phyloP scores from a whole-genome alignment of 2,888 invertebrate genomes.

The Drosophila pseudotalamancana region DNA sequence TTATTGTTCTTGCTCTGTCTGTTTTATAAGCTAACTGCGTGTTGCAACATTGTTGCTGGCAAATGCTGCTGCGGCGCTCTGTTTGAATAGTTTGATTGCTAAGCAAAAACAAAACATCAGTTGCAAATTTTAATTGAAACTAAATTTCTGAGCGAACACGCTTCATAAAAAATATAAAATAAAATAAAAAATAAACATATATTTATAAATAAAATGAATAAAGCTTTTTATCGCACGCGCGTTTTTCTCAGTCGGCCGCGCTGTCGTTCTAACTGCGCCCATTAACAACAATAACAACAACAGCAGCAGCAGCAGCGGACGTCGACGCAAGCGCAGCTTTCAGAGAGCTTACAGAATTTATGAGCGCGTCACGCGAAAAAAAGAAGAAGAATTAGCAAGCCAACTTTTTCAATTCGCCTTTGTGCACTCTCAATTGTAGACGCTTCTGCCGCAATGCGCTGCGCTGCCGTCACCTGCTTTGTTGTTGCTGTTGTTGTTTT shows the following conservation, averaged over 20 bases:
- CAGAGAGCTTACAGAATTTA: constrained; percentile 34
- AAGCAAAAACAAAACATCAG: not conserved
- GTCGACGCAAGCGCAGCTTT: constrained; percentile 50
- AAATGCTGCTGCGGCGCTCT: constrained; percentile 24
- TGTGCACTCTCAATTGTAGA: constrained; percentile 29
- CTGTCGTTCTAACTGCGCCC: constrained; percentile 22
- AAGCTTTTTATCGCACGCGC: constrained; percentile 67
- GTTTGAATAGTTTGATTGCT: constrained; percentile 19
- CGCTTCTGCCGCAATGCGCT: constrained; percentile 27
- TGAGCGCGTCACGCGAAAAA: constrained; percentile 25
- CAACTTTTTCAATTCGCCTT: constrained; percentile 21
- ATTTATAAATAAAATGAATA: constrained; percentile 4
- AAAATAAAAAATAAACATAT: constrained; percentile 1
- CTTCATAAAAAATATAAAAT: not conserved
- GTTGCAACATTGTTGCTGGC: constrained; percentile 32
- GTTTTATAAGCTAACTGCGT: constrained; percentile 17
- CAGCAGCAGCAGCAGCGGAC: not conserved
- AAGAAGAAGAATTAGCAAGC: not conserved
- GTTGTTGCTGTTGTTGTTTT: constrained; percentile 41
- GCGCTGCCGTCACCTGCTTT: constrained; percentile 17
- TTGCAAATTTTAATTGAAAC: constrained; percentile 11
- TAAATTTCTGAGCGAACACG: constrained; percentile 11
- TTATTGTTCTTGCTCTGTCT: constrained; percentile 1
- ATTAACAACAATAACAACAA: constrained; percentile 12
- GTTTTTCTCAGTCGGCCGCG: constrained; percentile 15